These are phyloP conservation scores for Lophura nycthemera DNA, from an alignment of 2,113 vertebrate species.

Conservation along the genomic window DNA sequence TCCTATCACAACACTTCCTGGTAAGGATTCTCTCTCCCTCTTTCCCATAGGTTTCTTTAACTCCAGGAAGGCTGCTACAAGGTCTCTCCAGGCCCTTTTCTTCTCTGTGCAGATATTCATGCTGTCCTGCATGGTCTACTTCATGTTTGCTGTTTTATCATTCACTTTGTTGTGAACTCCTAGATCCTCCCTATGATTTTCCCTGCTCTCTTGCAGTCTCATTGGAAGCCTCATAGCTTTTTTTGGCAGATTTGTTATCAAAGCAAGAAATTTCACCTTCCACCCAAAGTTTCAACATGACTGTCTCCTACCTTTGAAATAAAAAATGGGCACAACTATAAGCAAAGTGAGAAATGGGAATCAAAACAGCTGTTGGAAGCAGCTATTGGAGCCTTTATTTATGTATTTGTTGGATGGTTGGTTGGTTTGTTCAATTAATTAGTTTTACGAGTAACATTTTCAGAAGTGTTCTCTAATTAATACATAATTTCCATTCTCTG, in stretches of 20 bases:
- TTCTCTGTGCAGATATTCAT: neutral
- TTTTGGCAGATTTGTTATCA: neutral
- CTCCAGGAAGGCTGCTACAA: too few species aligned
- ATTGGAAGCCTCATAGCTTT: neutral
- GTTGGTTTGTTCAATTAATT: too few species aligned
- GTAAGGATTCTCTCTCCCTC: too few species aligned
- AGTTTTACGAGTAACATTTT: neutral
- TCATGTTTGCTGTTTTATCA: accelerated
- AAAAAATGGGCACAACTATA: neutral
- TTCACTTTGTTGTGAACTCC: neutral
- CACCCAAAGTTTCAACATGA: neutral
- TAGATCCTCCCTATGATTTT: neutral
- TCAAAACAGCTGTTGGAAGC: neutral
- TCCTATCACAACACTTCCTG: too few species aligned
- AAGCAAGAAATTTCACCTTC: neutral
- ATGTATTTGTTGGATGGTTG: too few species aligned
- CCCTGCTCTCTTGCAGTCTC: neutral
- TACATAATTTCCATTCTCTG: neutral
- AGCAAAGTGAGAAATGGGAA: neutral
- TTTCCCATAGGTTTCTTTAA: too few species aligned
- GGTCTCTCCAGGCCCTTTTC: too few species aligned
- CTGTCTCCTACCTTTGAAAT: neutral
- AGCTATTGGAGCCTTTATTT: neutral
- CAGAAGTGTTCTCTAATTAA: neutral
- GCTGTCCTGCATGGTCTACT: accelerated